Base-by-base conservation (phyloP, 1,140 invertebrate genomes). In the Brachionus rotundiformis region DNA sequence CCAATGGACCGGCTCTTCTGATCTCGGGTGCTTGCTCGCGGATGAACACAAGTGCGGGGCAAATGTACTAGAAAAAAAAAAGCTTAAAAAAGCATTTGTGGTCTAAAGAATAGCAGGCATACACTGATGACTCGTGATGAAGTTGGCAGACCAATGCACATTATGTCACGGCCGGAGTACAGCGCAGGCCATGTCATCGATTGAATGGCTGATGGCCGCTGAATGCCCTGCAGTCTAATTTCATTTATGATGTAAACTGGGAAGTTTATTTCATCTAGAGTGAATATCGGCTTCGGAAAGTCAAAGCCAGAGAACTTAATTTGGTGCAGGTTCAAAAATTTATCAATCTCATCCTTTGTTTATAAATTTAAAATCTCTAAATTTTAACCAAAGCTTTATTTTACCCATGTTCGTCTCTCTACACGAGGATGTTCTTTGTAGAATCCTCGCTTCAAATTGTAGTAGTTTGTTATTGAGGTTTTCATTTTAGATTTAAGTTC, bases 291-390 rank as follows among this genome's bases (percentile, higher is more conserved):
- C 47, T 79, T 79, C 3, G 76, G 49, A 79, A 29, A 79, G 25
- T 79, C 76, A 16, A 79, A 79, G 16, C 76, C 76, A 1, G 76
- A 79, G 25, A 79, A 79, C 27, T 79, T 79, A 39, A 79, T 79
- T 39, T 79, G 76, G 47, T 79, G 76, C 31, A 79, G 33, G 31
- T 79, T 79, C 19, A 79, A 25, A 39, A 59, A 79, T 25, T 63
- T 54, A 13, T 79, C 76, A 33, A 79, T 79, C 27, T 79, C 76
- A 19, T 79, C 76, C 73, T 77, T 29, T 6, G 49, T 31, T 29
- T 5, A 11, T 6, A 23, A 31, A 47, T n/a, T 33, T 11, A 10
- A n/a, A 16, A 39, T 68, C 8, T 16, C 8, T 36, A 25, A 73
- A 5, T 11, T 23, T 39, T 33, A 39, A 19, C 13, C 1, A 19